phyloP scores from a whole-genome alignment of 23 tunicate genomes.

The Halocynthia roretzi region DNA sequence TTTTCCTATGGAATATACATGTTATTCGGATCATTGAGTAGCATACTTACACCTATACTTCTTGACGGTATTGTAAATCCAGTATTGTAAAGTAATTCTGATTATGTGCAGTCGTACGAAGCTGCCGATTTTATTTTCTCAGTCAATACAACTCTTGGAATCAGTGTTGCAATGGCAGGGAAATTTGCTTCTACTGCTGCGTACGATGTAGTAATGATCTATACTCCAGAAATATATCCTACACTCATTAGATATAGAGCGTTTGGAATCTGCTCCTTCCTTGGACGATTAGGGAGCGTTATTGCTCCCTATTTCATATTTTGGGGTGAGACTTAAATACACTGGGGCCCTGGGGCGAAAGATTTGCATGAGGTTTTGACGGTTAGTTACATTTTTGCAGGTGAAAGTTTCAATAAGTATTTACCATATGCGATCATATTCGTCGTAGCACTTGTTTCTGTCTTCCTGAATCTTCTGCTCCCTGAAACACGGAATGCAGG shows the following conservation, averaged over 20 bases:
- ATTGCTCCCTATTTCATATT: constrained; percentile 1
- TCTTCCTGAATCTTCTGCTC: not conserved
- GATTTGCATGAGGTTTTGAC: not conserved
- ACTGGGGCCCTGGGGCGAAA: too few species aligned
- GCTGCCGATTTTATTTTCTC: too few species aligned
- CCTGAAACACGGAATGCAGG: not conserved
- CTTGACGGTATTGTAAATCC: not conserved
- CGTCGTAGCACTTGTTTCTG: not conserved
- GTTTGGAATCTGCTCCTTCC: not conserved
- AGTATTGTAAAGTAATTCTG: not conserved
- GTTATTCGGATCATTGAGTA: not conserved
- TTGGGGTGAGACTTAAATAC: not conserved
- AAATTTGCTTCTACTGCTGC: constrained; percentile 4
- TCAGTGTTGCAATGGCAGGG: not conserved
- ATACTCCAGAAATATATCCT: constrained; percentile 3
- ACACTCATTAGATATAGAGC: not conserved
- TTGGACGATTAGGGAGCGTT: not conserved
- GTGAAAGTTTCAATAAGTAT: not conserved
- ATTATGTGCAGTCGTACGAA: too few species aligned
- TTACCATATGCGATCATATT: not conserved
- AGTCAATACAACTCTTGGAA: not conserved
- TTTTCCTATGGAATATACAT: not conserved
- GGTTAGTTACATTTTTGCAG: not conserved
- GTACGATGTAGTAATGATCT: not conserved
- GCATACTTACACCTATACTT: not conserved